Evolutionary conservation across 2,797 vertebrate genomes (phyloP), one percentile per base, ranked within the genome.

Genomic region (Danionella dracula): DNA sequence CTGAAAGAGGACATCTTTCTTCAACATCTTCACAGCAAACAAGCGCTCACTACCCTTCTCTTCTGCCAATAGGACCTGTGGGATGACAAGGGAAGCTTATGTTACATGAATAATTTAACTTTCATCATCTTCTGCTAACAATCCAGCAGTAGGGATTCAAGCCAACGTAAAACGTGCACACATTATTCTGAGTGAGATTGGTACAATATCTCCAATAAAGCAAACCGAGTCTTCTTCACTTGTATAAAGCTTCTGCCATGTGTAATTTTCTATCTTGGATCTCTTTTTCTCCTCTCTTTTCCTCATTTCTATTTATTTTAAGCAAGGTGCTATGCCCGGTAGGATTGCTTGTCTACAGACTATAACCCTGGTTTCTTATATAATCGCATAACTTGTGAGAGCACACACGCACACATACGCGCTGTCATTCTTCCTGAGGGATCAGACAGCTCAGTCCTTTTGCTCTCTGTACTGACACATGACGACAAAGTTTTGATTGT

Each of bases 1-100:
- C 84, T 95, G 93, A 70, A 93, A 93, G 23, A 96, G 90, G 38
- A 96, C 94, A 0, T 96, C 94, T 73, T 96, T 96, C 82, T 96
- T 96, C 76, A 96, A 79, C 74, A 95, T 93, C 84, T 96, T 96
- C 57, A 96, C 90, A 0, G 93, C 94, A 2, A 90, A 96, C 63
- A 95, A 86, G 32, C 90, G 90, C 50, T 94, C 92, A 37, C 87
- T 83, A 82, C 92, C 91, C 73, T 90, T 82, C 72, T 93, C 90
- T 77, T 96, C 94, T 0, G 94, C 93, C 79, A 96, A 84, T 87
- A 96, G 88, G 71, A 96, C 94, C 94, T 94, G 56, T 2, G 35
- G 21, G 44, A 45, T 31, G 11, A 37, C 15, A 51, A 34, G 65
- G 5, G 19, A 61, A 50, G 13, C 17, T 46, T 17, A n/a, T 7